Evolutionary conservation across 2,797 vertebrate species (phyloP).

Genomic region (Spinibarbus caldwelli): DNA sequence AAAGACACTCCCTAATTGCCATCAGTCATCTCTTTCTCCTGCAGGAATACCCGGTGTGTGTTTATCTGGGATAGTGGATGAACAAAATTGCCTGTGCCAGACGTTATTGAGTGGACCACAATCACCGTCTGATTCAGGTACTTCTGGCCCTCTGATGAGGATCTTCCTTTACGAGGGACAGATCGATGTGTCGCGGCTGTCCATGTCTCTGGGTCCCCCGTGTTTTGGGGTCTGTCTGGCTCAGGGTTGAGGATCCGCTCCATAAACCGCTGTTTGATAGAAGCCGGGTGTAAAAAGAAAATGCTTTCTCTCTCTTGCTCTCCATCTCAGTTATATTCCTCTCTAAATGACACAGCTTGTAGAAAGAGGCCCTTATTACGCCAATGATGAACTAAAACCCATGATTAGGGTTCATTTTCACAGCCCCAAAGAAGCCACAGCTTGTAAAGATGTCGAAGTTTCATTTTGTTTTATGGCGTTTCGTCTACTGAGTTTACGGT

Average conservation of each 20-base stretch:
- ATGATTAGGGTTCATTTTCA: slow-evolving; percentile 52
- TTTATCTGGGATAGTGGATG: background rate
- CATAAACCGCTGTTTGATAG: slow-evolving; percentile 41
- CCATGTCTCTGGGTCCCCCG: background rate
- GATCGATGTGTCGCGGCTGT: background rate
- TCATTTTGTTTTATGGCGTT: slow-evolving; percentile 52
- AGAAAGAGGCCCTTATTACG: slow-evolving; percentile 50
- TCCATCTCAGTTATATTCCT: slow-evolving; percentile 26
- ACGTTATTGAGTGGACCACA: background rate
- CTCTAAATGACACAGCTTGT: slow-evolving; percentile 49
- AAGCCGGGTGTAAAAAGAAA: slow-evolving; percentile 38
- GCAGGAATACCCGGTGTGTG: background rate
- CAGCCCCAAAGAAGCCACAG: slow-evolving; percentile 14
- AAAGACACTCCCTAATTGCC: background rate
- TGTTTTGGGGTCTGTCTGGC: background rate
- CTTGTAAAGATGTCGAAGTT: slow-evolving; percentile 47
- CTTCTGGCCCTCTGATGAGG: background rate
- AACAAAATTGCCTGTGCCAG: slow-evolving; percentile 13
- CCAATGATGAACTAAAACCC: slow-evolving; percentile 48
- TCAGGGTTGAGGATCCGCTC: background rate
- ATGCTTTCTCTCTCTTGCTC: slow-evolving; percentile 27
- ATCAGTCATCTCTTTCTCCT: background rate
- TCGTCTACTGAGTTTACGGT: slow-evolving; percentile 51
- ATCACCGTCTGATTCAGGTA: slow-evolving; percentile 14
- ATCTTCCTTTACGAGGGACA: slow-evolving; percentile 20